Evolutionary conservation across 2,797 vertebrate species (phyloP).

Genomic region (Discoglossus pictus): DNA sequence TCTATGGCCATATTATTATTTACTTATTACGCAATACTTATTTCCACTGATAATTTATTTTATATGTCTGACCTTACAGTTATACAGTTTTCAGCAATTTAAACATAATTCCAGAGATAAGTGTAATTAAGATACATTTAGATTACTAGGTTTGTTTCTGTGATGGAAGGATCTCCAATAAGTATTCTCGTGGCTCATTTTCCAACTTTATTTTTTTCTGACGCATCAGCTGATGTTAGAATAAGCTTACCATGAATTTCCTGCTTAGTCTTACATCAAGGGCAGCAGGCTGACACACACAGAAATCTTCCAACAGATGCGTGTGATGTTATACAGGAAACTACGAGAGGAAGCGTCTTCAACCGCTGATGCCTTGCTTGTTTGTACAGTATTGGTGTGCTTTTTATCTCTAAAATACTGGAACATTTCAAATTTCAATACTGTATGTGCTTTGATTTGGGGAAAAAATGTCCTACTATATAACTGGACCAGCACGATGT

Average conservation of each 20-base stretch:
- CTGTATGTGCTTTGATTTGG: background rate
- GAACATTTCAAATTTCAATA: conserved; percentile 30
- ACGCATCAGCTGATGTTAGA: conserved; percentile 23
- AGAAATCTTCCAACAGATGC: conserved; percentile 4
- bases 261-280: conserved; percentile 32
- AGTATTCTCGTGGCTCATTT: conserved; percentile 17
- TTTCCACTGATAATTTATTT: no score
- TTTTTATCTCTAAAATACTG: conserved; percentile 26
- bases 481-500: no score
- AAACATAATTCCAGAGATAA: no score
- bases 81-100: no score
- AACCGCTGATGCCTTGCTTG: conserved; percentile 30
- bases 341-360: conserved; percentile 31
- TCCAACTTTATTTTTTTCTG: conserved; percentile 24
- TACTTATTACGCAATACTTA: no score
- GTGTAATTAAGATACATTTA: conserved; percentile 30
- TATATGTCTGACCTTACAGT: no score
- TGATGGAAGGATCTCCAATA: no score
- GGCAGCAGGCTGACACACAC: background rate
- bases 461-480: background rate
- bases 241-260: conserved; percentile 40
- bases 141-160: background rate
- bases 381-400: conserved; percentile 4
- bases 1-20: no score
- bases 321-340: conserved; percentile 27